Conservation (phyloP, 35 echinoderm and acorn worm genomes). For the Amphiura filiformis region DNA sequence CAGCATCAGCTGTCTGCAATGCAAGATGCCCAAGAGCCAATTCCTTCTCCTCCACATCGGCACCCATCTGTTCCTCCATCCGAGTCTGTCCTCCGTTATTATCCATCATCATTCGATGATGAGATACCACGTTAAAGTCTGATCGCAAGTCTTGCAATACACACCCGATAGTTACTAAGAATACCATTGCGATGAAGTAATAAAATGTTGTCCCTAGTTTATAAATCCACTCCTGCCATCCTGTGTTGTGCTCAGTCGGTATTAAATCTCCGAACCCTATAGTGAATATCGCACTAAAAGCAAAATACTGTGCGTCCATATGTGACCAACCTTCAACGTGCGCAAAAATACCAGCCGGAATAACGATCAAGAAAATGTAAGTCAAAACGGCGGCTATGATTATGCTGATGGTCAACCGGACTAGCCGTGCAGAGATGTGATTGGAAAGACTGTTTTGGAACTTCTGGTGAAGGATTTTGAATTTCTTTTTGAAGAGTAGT, state of each 20-base stretch:
- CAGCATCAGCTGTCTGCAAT: neutral
- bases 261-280: constrained; percentile 43
- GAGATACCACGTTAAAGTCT: neutral
- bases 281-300: constrained; percentile 20
- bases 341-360: constrained; percentile 29
- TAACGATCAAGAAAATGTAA: neutral
- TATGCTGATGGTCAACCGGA: neutral
- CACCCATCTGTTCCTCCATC: neutral
- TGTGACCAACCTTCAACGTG: constrained; percentile 21
- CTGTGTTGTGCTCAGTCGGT: neutral
- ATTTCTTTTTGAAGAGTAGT: neutral
- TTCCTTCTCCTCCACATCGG: neutral
- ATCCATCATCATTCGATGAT: constrained; percentile 1
- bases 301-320: constrained; percentile 15
- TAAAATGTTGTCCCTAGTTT: neutral
- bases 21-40: neutral
- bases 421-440: neutral
- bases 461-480: neutral
- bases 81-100: neutral
- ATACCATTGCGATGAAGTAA: neutral
- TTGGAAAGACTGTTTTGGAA: neutral
- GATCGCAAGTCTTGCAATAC: neutral
- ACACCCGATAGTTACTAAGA: neutral
- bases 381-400: neutral
- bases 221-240: neutral